phyloP scores from a whole-genome alignment of 37 sponge, comb jelly and placozoan species.

The Chondrosia reniformis region DNA sequence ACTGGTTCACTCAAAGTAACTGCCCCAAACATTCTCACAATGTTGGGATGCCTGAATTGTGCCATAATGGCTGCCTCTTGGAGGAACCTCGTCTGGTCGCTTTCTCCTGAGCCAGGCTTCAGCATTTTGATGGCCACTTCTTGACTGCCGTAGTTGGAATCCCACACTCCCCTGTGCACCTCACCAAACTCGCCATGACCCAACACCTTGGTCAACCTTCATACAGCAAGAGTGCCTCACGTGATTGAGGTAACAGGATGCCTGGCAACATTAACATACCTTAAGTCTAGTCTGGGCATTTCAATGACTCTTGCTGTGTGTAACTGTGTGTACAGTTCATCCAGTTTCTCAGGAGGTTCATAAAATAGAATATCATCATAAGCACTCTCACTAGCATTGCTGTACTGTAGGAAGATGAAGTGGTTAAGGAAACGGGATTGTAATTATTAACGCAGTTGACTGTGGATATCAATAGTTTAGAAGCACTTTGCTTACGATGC shows the following conservation, averaged over 20 bases:
- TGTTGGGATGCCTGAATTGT: conserved; percentile 32
- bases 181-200: conserved; percentile 35
- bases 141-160: conserved; percentile 8
- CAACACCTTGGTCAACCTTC: too few species aligned
- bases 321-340: conserved; percentile 6
- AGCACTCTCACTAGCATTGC: neutral
- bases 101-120: neutral
- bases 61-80: conserved; percentile 38
- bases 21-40: conserved; percentile 23
- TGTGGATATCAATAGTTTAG: too few species aligned
- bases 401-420: neutral
- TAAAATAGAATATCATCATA: neutral
- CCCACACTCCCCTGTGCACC: conserved; percentile 33
- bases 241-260: neutral
- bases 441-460: too few species aligned
- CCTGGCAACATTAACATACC: neutral
- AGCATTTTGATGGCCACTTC: conserved; percentile 33
- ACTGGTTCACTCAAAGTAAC: conserved; percentile 28
- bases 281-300: conserved; percentile 4
- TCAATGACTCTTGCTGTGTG: neutral
- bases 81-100: conserved; percentile 8
- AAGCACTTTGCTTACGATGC: too few species aligned
- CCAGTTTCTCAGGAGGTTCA: neutral
- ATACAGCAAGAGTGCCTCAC: neutral
- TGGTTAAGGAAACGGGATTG: too few species aligned